phyloP scores from a whole-genome alignment of 2,113 vertebrate species.

The Silurus asotus region DNA sequence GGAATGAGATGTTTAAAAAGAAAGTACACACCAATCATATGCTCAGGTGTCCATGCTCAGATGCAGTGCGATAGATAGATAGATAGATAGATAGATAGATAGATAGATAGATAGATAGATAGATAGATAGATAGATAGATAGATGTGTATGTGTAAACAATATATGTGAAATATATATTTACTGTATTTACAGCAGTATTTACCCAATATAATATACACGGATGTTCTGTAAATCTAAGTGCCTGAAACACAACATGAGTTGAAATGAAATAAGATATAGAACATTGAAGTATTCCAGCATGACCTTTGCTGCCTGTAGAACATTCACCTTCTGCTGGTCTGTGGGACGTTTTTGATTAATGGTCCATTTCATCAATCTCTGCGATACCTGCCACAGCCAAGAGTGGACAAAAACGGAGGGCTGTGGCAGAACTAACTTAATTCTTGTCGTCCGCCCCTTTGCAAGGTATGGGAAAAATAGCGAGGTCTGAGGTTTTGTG shows the following conservation, averaged over 20 bases:
- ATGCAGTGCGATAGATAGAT: too few relatives aligned
- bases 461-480: slow-evolving; percentile 83
- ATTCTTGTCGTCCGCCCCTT: slow-evolving; percentile 78
- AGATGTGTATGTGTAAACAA: too few relatives aligned
- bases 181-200: too few relatives aligned
- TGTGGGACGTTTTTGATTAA: slow-evolving; percentile 70
- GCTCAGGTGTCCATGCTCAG: too few relatives aligned
- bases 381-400: slow-evolving; percentile 73
- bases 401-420: slow-evolving; percentile 71
- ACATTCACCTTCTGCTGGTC: slow-evolving; percentile 6
- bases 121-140: too few relatives aligned
- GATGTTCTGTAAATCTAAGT: background rate
- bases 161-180: too few relatives aligned
- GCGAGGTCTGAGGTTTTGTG: slow-evolving; percentile 71
- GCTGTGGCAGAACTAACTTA: slow-evolving; percentile 81
- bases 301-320: background rate
- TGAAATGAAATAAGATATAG: background rate
- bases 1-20: too few relatives aligned
- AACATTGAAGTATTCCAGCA: background rate
- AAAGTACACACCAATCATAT: too few relatives aligned
- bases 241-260: background rate
- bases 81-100: too few relatives aligned
- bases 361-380: slow-evolving; percentile 69
- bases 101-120: too few relatives aligned
- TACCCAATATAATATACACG: too few relatives aligned